Conservation (phyloP, 2,797 vertebrate genomes). For the Carduelis carduelis region DNA sequence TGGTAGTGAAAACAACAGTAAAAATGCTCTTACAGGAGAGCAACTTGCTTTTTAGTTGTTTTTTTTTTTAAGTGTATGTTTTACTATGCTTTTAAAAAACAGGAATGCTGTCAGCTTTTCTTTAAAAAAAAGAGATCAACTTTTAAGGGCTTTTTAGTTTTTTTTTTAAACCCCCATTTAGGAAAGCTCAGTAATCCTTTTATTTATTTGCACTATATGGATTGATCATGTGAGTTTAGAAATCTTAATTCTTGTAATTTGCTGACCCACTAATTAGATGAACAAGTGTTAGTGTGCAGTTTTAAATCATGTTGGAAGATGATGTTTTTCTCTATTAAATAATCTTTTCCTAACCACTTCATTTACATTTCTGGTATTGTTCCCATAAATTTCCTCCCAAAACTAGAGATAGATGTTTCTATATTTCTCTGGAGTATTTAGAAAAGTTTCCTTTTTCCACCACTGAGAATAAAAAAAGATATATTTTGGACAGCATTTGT, state of each 20-base stretch:
- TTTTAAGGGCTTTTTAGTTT: not conserved
- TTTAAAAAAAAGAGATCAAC: not conserved
- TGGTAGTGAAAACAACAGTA: not conserved
- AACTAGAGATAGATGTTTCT: not conserved
- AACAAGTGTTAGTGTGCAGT: not conserved
- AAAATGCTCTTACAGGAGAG: not conserved
- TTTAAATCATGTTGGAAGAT: not conserved
- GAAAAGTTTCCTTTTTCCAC: not conserved
- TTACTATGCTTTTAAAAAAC: not conserved
- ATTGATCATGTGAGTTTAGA: not conserved
- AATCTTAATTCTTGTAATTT: not conserved
- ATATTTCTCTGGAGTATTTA: not conserved
- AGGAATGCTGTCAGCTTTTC: not conserved
- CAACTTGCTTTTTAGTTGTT: not conserved
- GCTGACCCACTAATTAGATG: not conserved
- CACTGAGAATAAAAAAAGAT: not conserved
- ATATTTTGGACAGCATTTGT: not conserved
- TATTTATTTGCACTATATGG: not conserved
- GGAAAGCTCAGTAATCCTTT: not conserved
- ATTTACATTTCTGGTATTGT: not conserved
- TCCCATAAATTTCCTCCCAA: not conserved
- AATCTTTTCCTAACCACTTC: not conserved
- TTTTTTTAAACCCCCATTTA: rapidly evolving
- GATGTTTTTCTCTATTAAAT: not conserved
- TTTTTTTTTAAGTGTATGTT: not conserved